A percentile compares a stretch with the other conserved stretches of the same genome.
Evolutionary conservation across 2,888 invertebrate species (phyloP).

Genomic region (Marasmarcha lunaedactyla): DNA sequence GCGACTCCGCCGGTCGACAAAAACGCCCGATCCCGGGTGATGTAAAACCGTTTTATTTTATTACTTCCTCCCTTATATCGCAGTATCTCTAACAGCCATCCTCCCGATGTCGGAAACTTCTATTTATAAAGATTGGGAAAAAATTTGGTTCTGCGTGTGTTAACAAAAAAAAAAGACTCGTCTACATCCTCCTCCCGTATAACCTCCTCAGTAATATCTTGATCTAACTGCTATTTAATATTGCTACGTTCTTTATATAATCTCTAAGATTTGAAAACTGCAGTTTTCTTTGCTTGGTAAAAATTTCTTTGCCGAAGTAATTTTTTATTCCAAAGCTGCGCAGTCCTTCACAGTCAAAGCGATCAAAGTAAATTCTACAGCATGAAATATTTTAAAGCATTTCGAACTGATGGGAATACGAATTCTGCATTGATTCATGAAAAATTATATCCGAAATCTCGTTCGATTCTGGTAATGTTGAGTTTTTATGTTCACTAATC

Average conservation of each 20-base stretch:
- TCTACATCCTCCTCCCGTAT: background rate
- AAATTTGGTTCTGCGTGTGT: slow-evolving; percentile 22
- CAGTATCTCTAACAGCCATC: slow-evolving; percentile 46
- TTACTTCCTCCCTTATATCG: slow-evolving; percentile 66
- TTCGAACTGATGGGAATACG: no score
- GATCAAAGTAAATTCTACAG: no score
- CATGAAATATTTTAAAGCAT: no score
- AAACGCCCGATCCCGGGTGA: slow-evolving; percentile 64
- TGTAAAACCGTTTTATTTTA: slow-evolving; percentile 71
- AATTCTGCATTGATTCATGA: no score
- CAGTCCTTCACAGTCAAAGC: no score
- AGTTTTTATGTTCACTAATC: no score
- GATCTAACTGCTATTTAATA: no score
- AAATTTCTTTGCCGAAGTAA: no score
- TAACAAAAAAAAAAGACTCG: slow-evolving; percentile 4
- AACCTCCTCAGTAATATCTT: background rate
- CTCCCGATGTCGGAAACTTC: slow-evolving; percentile 33
- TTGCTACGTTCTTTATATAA: background rate
- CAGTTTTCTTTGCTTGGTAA: background rate
- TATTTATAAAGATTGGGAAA: slow-evolving; percentile 37
- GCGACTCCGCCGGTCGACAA: slow-evolving; percentile 66
- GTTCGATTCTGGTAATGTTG: no score
- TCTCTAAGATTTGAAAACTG: background rate
- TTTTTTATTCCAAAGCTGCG: no score
- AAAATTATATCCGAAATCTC: no score